Conservation (phyloP, 2,113 vertebrate genomes). For the Silurus meridionalis region DNA sequence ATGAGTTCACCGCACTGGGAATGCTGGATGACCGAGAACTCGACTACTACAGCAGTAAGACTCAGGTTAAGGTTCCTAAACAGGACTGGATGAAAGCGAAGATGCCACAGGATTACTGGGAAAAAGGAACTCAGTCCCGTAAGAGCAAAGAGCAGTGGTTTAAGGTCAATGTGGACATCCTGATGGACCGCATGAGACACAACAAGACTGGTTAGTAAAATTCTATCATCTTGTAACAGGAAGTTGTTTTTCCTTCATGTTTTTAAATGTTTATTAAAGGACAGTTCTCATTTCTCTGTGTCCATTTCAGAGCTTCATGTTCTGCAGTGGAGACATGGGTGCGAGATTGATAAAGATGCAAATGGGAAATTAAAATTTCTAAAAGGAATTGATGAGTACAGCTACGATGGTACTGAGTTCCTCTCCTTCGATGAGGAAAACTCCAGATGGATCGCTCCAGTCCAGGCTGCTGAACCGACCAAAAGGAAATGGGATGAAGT, state of each 20-base stretch:
- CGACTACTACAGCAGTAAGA: constrained; percentile 52
- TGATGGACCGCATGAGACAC: constrained; percentile 51
- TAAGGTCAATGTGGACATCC: constrained; percentile 56
- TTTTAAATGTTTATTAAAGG: background rate
- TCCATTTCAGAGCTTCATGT: constrained; percentile 46
- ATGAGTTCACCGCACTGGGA: constrained; percentile 56
- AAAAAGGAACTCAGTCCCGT: constrained; percentile 54
- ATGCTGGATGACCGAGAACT: constrained; percentile 55
- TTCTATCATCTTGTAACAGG: background rate
- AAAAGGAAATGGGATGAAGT: constrained; percentile 55
- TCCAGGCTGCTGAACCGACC: constrained; percentile 21
- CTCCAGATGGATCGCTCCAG: constrained; percentile 46
- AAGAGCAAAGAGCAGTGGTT: constrained; percentile 58
- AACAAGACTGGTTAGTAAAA: constrained; percentile 28
- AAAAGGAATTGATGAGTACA: constrained; percentile 47
- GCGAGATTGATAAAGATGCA: background rate
- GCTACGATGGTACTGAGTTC: constrained; percentile 53
- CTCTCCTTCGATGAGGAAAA: constrained; percentile 51
- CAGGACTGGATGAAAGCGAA: constrained; percentile 57
- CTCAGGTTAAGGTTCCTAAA: constrained; percentile 34
- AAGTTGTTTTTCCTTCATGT: background rate
- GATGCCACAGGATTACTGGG: constrained; percentile 53
- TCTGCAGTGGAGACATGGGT: constrained; percentile 56
- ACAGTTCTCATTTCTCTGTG: background rate
- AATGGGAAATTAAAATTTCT: background rate